Evolutionary conservation across 2,113 vertebrate species (phyloP).

Genomic region (Corydoras maculifer): DNA sequence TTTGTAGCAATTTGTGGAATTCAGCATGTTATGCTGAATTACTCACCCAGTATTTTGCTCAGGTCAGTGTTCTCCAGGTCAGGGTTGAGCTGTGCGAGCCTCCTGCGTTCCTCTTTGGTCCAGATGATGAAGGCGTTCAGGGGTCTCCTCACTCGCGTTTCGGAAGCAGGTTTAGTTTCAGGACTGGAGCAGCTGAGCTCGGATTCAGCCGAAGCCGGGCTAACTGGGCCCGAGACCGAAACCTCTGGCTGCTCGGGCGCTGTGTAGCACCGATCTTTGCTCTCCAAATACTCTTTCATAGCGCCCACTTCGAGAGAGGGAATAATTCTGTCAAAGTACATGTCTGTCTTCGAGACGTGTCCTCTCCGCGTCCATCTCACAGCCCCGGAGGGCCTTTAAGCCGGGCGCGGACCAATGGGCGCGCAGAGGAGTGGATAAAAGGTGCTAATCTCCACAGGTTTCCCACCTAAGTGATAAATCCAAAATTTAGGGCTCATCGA

Average conservation of each 20-base stretch:
- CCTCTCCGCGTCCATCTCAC: slow-evolving; percentile 2
- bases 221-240: slow-evolving; percentile 47
- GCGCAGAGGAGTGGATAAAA: slow-evolving; percentile 64
- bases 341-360: slow-evolving; percentile 33
- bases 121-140: slow-evolving; percentile 78
- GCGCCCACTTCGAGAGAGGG: slow-evolving; percentile 40
- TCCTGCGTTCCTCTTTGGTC: slow-evolving; percentile 72
- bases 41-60: slow-evolving; percentile 74
- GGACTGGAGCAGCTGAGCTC: slow-evolving; percentile 69
- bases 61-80: slow-evolving; percentile 76
- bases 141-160: slow-evolving; percentile 65
- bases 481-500: neutral
- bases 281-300: slow-evolving; percentile 31
- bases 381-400: slow-evolving; percentile 50
- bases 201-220: slow-evolving; percentile 61
- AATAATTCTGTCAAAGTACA: slow-evolving; percentile 53
- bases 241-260: slow-evolving; percentile 31
- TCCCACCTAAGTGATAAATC: slow-evolving; percentile 50
- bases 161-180: slow-evolving; percentile 61
- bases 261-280: slow-evolving; percentile 30
- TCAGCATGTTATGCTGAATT: neutral
- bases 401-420: slow-evolving; percentile 59
- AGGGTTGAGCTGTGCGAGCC: slow-evolving; percentile 65
- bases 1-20: too few species aligned
- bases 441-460: slow-evolving; percentile 67